phyloP scores from a whole-genome alignment of 92 coral and sea anemone genomes.

The Phymanthus crucifer region DNA sequence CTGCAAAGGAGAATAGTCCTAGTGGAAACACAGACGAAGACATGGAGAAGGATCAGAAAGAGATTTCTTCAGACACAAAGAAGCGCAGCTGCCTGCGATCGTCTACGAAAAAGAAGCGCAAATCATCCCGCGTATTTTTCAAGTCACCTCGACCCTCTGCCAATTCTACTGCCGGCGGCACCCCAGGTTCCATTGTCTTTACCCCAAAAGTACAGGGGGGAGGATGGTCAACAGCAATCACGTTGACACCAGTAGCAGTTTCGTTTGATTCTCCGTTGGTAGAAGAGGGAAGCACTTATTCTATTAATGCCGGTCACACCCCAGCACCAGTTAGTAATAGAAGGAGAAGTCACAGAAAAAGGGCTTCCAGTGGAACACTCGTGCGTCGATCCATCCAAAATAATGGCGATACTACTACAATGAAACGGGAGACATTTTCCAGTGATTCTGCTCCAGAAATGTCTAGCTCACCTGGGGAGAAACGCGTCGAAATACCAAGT shows the following conservation, averaged over 20 bases:
- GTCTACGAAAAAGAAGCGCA: conserved; percentile 17
- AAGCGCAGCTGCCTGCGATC: conserved; percentile 29
- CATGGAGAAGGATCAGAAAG: conserved; percentile 1
- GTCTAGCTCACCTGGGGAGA: neutral
- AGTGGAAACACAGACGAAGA: neutral
- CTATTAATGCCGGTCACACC: conserved; percentile 22
- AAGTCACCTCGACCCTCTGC: conserved; percentile 32
- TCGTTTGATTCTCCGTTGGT: conserved; percentile 28
- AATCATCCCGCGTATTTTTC: conserved; percentile 30
- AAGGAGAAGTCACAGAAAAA: conserved; percentile 4
- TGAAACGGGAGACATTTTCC: neutral
- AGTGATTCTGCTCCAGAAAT: conserved; percentile 3
- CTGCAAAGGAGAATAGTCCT: neutral
- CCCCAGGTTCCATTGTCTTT: conserved; percentile 33
- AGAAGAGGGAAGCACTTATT: conserved; percentile 21
- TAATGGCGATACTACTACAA: conserved; percentile 3
- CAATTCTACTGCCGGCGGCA: conserved; percentile 34
- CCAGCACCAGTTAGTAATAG: conserved; percentile 2
- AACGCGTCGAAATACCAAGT: neutral
- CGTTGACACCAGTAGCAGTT: conserved; percentile 37
- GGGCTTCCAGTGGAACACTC: conserved; percentile 11
- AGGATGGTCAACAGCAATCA: neutral
- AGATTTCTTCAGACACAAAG: neutral
- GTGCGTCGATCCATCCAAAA: neutral
- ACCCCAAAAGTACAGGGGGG: conserved; percentile 19